Evolutionary conservation across 1,140 invertebrate genomes (phyloP).

Genomic region (Pseudomyrmex sp.): DNA sequence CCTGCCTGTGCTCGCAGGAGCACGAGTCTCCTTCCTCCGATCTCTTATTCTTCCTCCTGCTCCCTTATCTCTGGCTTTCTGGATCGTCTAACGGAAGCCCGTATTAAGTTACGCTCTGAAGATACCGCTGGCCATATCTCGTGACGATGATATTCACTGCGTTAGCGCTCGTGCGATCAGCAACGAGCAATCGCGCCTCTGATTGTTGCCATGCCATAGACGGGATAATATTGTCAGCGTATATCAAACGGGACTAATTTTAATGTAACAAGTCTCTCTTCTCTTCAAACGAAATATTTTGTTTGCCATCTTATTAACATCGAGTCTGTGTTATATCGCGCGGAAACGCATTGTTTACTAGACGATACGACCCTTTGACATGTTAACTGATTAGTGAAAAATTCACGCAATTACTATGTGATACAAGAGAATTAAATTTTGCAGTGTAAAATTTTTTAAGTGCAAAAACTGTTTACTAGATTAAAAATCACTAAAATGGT

Average conservation of each 20-base stretch:
- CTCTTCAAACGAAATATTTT: constrained; percentile 30
- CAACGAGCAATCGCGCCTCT: constrained; percentile 23
- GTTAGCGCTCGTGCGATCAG: constrained; percentile 38
- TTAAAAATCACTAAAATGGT: too few species aligned
- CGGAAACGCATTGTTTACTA: background rate
- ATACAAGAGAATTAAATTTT: background rate
- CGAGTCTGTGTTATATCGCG: background rate
- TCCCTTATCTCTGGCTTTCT: constrained; percentile 44
- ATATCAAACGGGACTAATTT: background rate
- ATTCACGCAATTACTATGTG: background rate
- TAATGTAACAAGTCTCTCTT: constrained; percentile 22
- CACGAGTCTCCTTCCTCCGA: background rate
- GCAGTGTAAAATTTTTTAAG: too few species aligned
- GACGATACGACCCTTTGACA: background rate
- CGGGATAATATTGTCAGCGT: constrained; percentile 17
- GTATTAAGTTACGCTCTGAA: constrained; percentile 51
- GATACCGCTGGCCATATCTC: constrained; percentile 40
- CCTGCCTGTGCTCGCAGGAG: constrained; percentile 21
- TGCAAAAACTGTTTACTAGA: background rate
- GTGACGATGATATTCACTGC: constrained; percentile 53
- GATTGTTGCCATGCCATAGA: constrained; percentile 17
- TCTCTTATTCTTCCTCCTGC: background rate
- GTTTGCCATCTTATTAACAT: constrained; percentile 8
- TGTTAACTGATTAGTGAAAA: background rate
- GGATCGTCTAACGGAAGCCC: constrained; percentile 56